Percentiles rank a stretch among this genome's conserved stretches.
These are phyloP conservation scores for Notarius quadriscutis DNA, from an alignment of 2,113 vertebrate genomes.

Conservation along the genomic window DNA sequence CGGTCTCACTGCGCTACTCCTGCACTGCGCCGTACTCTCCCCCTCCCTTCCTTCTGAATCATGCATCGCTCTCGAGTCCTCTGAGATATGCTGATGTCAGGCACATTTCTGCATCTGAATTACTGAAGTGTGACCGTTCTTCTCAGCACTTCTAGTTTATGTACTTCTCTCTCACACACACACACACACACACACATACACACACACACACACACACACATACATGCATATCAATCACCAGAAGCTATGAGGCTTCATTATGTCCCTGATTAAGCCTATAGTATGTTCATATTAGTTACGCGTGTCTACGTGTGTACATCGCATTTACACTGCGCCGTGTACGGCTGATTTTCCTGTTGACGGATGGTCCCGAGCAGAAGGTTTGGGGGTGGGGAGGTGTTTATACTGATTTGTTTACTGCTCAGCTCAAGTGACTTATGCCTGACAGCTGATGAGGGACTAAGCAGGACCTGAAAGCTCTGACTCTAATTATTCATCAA, in stretches of 20 bases:
- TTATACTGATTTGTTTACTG: slow-evolving; percentile 40
- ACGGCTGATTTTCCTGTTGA: slow-evolving; percentile 24
- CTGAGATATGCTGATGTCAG: slow-evolving; percentile 53
- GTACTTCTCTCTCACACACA: too few relatives aligned
- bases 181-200: too few relatives aligned
- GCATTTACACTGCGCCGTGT: neutral
- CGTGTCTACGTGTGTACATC: neutral
- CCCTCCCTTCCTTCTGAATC: neutral
- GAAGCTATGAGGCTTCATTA: slow-evolving; percentile 14
- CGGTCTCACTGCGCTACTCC: slow-evolving; percentile 25
- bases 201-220: too few relatives aligned
- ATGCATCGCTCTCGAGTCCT: slow-evolving; percentile 29
- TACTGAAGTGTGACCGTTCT: slow-evolving; percentile 38
- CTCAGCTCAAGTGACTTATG: slow-evolving; percentile 36
- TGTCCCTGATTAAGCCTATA: slow-evolving; percentile 24
- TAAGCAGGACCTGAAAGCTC: slow-evolving; percentile 15
- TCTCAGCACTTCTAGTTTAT: slow-evolving; percentile 11
- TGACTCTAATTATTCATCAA: slow-evolving; percentile 52
- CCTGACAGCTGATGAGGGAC: slow-evolving; percentile 40
- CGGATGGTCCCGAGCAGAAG: neutral
- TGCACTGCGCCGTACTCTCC: slow-evolving; percentile 2
- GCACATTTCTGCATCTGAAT: slow-evolving; percentile 31
- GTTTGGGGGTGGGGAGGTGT: neutral
- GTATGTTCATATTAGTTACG: slow-evolving; percentile 20
- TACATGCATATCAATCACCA: neutral